Evolutionary conservation across 2,113 vertebrate species (phyloP), one percentile per base, ranked within the genome.

Genomic region (Grallaria varia): DNA sequence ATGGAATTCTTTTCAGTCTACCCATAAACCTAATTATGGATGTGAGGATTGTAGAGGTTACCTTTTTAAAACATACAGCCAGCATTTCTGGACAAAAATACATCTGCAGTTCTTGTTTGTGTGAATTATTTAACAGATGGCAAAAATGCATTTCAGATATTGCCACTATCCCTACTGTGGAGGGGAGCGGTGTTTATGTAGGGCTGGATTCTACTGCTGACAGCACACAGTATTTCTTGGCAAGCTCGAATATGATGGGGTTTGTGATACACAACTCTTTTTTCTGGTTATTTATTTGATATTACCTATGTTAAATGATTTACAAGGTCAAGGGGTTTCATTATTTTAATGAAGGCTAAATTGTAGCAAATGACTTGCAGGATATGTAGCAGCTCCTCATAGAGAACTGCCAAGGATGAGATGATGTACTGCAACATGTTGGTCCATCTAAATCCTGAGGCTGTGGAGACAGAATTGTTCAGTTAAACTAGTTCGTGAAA

Each of bases 41-140:
- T 97, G 91, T 96, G 93, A 93, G 93, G 94, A 97, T 93, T 97
- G 93, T 94, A 97, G 97, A 96, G 96, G 96, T 96, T 97, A 97
- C 94, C 87, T 98, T 96, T 96, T 94, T n/a, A 96, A 97, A 97
- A 97, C 87, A 95, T 91, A 95, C 73, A 95, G 89, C 79, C 90
- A 95, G 86, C 49, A 94, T 96, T 98, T 97, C 92, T 89, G 64
- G 64, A 18, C 91, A 72, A 47, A 73, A 50, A 75, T 76, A 64
- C 67, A 35, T 95, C 75, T 95, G 93, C 67, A 83, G 79, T 90
- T 91, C 89, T 94, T 97, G 71, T 95, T 98, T 94, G 91, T 92
- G 89, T 96, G 95, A 96, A 91, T 97, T 84, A 96, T 97, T 97
- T 94, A 94, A 90, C 85, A 96, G 96, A 96, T 96, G 95, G 85